Percentiles rank a stretch among this genome's conserved stretches.
phyloP scores from a whole-genome alignment of 2,888 invertebrate species.

The Lypha dubia region DNA sequence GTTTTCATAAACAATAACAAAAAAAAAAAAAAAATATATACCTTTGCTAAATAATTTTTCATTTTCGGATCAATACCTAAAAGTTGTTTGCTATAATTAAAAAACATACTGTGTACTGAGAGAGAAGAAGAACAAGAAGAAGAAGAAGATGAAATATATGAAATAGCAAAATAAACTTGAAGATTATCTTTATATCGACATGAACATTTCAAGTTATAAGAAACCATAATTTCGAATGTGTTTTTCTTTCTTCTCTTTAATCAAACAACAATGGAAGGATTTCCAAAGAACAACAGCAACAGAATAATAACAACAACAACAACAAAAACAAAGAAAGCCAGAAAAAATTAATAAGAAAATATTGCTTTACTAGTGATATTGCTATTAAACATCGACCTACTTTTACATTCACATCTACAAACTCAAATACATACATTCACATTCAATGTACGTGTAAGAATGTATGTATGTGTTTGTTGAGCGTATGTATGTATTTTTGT shows the following conservation, averaged over 20 bases:
- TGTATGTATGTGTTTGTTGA: no score
- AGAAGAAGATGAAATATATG: no score
- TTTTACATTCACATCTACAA: background rate
- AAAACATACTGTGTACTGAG: conserved; percentile 16
- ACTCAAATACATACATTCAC: no score
- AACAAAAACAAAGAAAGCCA: background rate
- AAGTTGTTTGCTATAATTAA: conserved; percentile 40
- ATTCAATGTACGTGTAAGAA: no score
- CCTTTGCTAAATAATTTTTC: background rate
- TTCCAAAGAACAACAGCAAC: conserved; percentile 11
- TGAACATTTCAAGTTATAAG: background rate
- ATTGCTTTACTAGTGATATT: background rate
- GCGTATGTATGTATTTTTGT: no score
- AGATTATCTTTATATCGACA: background rate
- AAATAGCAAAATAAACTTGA: background rate
- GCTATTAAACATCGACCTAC: background rate
- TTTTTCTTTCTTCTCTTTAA: no score
- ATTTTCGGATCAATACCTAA: conserved; percentile 6
- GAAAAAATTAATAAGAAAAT: conserved; percentile 50
- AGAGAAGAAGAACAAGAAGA: background rate
- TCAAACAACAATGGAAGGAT: conserved; percentile 24
- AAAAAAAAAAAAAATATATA: no score
- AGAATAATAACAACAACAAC: no score
- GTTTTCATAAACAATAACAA: no score
- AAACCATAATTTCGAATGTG: conserved; percentile 9